Base-by-base conservation (phyloP, 2,113 vertebrate species). In the Climacteris rufus region DNA sequence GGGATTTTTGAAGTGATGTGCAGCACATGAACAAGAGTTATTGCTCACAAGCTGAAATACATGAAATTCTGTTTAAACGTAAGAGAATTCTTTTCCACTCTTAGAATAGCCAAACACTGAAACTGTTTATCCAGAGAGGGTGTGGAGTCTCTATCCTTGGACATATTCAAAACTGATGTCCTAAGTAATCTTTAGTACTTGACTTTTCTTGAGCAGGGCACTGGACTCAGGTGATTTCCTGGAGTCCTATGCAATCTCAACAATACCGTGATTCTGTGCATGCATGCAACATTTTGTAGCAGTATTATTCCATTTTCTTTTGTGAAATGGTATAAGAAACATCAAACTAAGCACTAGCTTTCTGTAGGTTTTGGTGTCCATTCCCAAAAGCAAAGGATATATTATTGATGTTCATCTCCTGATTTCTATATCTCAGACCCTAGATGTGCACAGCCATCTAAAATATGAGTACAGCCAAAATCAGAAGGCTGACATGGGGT, bases 181-280 rank as follows among this genome's bases (percentile, higher is more conserved):
- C 12, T 37, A 40, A 21, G 10, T 8, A 71, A 70, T 2, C 2
- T 65, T 61, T 45, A 59, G 40, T 80, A 60, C 24, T 18, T 66
- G 23, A 35, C 6, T 6, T 24, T 77, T 10, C n/a, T 42, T 72
- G 14, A 49, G 10, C 31, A 53, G 15, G 6, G 3, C 12, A 11
- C 11, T 31, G 13, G 10, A 57, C 9, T 61, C 39, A 23, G 13
- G 11, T 4, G 4, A 45, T 70, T 25, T 65, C 28, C 42, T 57
- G 53, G 27, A 19, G 18, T 79, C 8, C 10, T 68, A 5, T 31
- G 7, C 25, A 78, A 39, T n/a, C 18, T 44, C 57, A 75, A 8
- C 1, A 0, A 31, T 31, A 40, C 1, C 9, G 7, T 59, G 49
- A 53, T 53, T 86, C 33, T 65, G 11, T 3, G 2, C 25, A 28